A percentile compares a stretch with the other conserved stretches of the same genome.
Evolutionary conservation across 2,113 vertebrate species (phyloP).

Genomic region (Narcine bancroftii): DNA sequence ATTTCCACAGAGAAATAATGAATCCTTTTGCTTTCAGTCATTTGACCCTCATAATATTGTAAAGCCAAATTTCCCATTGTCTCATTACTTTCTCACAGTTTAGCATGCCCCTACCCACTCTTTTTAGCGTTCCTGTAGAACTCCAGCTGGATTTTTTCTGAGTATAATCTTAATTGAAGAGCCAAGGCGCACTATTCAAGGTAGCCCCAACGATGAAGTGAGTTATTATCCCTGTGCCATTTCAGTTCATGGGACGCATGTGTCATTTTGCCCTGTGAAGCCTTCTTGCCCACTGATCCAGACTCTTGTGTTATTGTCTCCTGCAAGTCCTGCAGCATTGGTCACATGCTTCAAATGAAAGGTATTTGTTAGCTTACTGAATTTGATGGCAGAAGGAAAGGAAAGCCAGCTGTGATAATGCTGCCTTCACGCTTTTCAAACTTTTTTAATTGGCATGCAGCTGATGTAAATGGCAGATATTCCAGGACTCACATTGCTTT

Average conservation of each 20-base stretch:
- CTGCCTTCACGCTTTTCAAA: not conserved
- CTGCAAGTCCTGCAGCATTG: not conserved
- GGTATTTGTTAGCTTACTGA: not conserved
- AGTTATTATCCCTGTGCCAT: not conserved
- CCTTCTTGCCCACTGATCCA: not conserved
- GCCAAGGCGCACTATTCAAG: not conserved
- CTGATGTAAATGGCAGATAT: not conserved
- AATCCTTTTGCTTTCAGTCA: not conserved
- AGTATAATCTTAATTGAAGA: not conserved
- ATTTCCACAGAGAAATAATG: not conserved
- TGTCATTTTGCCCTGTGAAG: not conserved
- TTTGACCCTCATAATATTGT: not conserved
- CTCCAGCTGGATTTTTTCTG: not conserved
- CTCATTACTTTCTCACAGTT: not conserved
- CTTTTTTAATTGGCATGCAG: constrained; percentile 14
- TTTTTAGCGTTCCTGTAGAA: not conserved
- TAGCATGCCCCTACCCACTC: not conserved
- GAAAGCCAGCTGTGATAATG: constrained; percentile 13
- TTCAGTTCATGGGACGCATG: not conserved
- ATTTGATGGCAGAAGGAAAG: not conserved
- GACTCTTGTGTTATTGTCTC: not conserved
- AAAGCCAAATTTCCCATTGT: not conserved
- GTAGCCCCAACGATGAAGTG: not conserved
- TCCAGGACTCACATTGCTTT: constrained; percentile 9
- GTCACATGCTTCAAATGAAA: not conserved